Evolutionary conservation across 2,113 vertebrate species (phyloP), one percentile per base, ranked within the genome.

Genomic region (Spheniscus mendiculus): DNA sequence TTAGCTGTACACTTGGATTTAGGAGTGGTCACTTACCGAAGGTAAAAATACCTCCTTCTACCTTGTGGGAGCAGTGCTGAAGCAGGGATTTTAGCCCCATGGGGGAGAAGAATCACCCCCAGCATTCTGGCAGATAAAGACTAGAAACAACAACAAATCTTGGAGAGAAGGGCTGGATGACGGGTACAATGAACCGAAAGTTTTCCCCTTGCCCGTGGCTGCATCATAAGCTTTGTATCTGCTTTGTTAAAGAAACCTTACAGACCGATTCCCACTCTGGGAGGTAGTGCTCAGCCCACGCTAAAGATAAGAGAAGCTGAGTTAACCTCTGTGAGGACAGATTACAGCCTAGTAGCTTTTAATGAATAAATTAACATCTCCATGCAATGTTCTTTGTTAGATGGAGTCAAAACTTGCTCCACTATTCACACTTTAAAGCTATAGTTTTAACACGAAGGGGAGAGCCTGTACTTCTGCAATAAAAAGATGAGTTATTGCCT

Each of bases 181-280:
- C 0, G 2, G 5, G 9, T 4, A 15, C 59, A 34, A 0, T 2
- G n/a, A 55, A 27, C 59, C 8, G 22, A 40, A 29, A 14, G 0
- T 14, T 10, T 21, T 58, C 29, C 50, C 49, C 20, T 9, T 38
- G 70, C 55, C 70, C 1, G 0, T 11, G 34, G 25, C 86, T 56
- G 53, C 3, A n/a, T 19, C 49, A 2, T 8, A 26, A 78, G 50
- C 53, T 71, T 45, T 3, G 0, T 1, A 12, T 36, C 56, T 38
- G 59, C 3, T 6, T 55, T 36, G 6, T 21, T 7, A 8, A 42
- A 67, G 5, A 53, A 74, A 34, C 11, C 18, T 52, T 42, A 11
- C 26, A 82, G 66, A 14, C 20, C 0, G 0, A 32, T 18, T 5
- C 29, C 42, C 1, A 0, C n/a, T 38, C 52, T 40, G 45, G 52